phyloP scores from a whole-genome alignment of 92 coral and sea anemone genomes.

The Phymanthus crucifer region DNA sequence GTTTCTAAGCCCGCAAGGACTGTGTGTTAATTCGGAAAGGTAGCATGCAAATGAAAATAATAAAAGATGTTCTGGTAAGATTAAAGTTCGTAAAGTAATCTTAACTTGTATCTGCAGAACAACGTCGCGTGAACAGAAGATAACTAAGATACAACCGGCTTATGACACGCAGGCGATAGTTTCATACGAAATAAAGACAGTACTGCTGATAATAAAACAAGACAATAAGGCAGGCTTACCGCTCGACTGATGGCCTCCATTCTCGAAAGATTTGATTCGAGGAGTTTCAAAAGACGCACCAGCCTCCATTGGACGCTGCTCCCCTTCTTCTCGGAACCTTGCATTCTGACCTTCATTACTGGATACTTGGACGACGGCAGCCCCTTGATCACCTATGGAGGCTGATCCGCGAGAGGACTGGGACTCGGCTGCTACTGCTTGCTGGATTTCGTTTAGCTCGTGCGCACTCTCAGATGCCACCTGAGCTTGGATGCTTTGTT shows the following conservation, averaged over 20 bases:
- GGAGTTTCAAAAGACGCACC: slow-evolving; percentile 43
- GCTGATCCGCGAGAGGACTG: slow-evolving; percentile 95
- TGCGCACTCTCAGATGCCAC: slow-evolving; percentile 99
- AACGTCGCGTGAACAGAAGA: background rate
- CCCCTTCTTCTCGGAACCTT: slow-evolving; percentile 39
- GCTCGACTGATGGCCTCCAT: slow-evolving; percentile 7
- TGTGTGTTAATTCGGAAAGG: background rate
- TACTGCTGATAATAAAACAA: background rate
- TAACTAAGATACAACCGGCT: too few species aligned
- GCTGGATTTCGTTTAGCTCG: slow-evolving; percentile 94
- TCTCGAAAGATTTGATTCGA: slow-evolving; percentile 31
- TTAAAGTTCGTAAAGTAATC: background rate
- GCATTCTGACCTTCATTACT: slow-evolving; percentile 25
- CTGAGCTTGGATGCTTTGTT: slow-evolving; percentile 95
- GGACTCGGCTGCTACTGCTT: slow-evolving; percentile 94
- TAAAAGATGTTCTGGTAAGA: background rate
- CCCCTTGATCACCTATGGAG: slow-evolving; percentile 80
- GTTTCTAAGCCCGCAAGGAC: slow-evolving; percentile 13
- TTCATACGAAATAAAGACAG: background rate
- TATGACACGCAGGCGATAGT: too few species aligned
- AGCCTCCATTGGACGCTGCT: slow-evolving; percentile 20
- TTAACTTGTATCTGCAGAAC: background rate
- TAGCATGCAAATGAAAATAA: slow-evolving; percentile 5
- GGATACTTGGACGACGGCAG: slow-evolving; percentile 73
- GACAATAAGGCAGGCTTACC: background rate